A percentile compares a stretch with the other conserved stretches of the same genome.
Conservation (phyloP, 2,113 vertebrate genomes). For the Podilymbus podiceps region DNA sequence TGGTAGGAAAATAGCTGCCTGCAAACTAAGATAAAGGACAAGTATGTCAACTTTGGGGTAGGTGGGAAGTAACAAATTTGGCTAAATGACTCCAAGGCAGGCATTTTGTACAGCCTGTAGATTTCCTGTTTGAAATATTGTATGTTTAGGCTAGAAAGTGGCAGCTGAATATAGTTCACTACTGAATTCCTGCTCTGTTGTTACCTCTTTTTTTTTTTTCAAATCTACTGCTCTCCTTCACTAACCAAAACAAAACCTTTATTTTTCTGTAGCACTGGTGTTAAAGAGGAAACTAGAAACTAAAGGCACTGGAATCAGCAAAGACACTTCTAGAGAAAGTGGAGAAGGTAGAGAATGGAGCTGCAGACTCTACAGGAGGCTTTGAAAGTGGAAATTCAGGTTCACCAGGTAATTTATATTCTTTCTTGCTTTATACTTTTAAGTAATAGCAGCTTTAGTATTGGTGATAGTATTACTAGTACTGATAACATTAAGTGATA, state of each 20-base stretch:
- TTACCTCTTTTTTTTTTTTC: neutral
- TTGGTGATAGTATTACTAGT: neutral
- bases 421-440: neutral
- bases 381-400: conserved; percentile 99
- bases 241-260: conserved; percentile 31
- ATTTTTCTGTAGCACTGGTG: conserved; percentile 58
- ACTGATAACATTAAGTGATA: neutral
- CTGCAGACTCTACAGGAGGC: conserved; percentile 98
- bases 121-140: neutral
- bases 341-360: conserved; percentile 92
- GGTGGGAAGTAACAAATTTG: conserved; percentile 19
- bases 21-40: conserved; percentile 21
- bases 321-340: conserved; percentile 71
- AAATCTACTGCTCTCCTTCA: neutral
- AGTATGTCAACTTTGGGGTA: neutral
- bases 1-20: conserved; percentile 29
- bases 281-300: conserved; percentile 66
- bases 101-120: neutral
- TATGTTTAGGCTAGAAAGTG: neutral
- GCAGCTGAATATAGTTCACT: neutral
- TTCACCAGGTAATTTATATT: conserved; percentile 89
- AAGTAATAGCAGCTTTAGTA: neutral
- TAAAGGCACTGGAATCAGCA: conserved; percentile 74
- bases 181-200: neutral
- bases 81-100: neutral